Conservation (phyloP, 1,140 invertebrate genomes). For the Zaprionus tsacasi region DNA sequence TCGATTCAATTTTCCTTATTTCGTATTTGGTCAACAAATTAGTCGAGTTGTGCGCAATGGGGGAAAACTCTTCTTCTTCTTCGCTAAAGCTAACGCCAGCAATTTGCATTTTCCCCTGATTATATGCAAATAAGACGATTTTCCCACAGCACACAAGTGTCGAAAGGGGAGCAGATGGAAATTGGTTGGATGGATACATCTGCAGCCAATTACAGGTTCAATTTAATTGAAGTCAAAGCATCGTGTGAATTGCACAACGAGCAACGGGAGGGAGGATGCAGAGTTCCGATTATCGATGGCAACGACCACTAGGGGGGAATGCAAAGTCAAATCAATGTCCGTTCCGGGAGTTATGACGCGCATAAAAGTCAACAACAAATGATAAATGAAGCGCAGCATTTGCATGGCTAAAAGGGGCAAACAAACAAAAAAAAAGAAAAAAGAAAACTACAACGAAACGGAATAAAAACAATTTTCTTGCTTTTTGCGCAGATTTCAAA, state of each 20-base stretch:
- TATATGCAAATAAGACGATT: constrained; percentile 51
- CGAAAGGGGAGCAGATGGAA: neutral
- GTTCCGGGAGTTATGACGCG: constrained; percentile 57
- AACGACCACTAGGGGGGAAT: neutral
- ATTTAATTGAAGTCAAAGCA: constrained; percentile 65
- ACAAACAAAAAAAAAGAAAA: constrained; percentile 1
- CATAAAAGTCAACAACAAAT: constrained; percentile 72
- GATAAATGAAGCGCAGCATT: constrained; percentile 72
- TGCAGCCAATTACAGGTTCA: constrained; percentile 61
- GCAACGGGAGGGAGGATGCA: neutral
- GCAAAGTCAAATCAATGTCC: constrained; percentile 71
- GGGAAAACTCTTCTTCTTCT: constrained; percentile 9
- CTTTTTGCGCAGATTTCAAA: constrained; percentile 42
- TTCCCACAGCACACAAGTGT: constrained; percentile 34
- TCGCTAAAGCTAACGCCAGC: constrained; percentile 33
- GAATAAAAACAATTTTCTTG: constrained; percentile 36
- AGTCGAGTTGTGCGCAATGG: constrained; percentile 24
- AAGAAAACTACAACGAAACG: constrained; percentile 13
- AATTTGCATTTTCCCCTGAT: constrained; percentile 44
- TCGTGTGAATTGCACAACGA: constrained; percentile 26
- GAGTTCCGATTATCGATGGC: neutral
- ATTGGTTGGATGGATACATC: constrained; percentile 34
- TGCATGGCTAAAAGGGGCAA: constrained; percentile 36
- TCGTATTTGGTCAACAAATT: constrained; percentile 66
- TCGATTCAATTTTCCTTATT: constrained; percentile 26